phyloP scores from a whole-genome alignment of 2,113 vertebrate genomes.

The Gymnocephalus cernua region DNA sequence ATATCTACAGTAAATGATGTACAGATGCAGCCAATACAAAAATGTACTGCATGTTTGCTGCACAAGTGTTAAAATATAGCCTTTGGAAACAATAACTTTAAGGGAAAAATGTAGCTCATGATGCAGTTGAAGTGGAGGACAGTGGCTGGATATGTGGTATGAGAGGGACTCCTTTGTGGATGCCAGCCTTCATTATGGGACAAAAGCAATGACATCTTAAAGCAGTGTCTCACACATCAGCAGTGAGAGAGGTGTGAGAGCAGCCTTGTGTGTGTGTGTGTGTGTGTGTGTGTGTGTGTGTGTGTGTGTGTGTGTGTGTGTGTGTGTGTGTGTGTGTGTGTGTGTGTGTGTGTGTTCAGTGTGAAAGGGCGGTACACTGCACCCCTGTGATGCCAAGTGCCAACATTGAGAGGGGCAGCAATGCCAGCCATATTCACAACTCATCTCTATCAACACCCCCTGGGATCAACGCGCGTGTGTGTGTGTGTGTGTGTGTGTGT shows the following conservation, averaged over 20 bases:
- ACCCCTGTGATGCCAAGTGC: slow-evolving; percentile 42
- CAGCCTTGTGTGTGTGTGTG: background rate
- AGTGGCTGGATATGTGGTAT: slow-evolving; percentile 22
- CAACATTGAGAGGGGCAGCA: slow-evolving; percentile 40
- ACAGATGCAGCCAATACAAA: background rate
- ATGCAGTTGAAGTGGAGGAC: background rate
- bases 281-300: slow-evolving; percentile 16
- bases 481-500: too few relatives aligned
- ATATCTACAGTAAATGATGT: background rate
- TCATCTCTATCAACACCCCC: slow-evolving; percentile 61
- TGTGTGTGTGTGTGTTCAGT: background rate
- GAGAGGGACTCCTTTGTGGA: slow-evolving; percentile 2
- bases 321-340: slow-evolving; percentile 17
- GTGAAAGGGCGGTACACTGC: slow-evolving; percentile 22
- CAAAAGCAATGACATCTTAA: slow-evolving; percentile 40
- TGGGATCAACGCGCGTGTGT: slow-evolving; percentile 3
- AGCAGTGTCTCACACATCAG: slow-evolving; percentile 39
- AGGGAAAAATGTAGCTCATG: background rate
- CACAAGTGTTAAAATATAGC: background rate
- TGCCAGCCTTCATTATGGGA: slow-evolving; percentile 32
- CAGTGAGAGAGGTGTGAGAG: slow-evolving; percentile 52
- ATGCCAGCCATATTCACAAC: slow-evolving; percentile 55
- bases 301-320: slow-evolving; percentile 20
- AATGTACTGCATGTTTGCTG: background rate
- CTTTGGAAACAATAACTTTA: background rate